Conservation (phyloP, 2,888 invertebrate species). For the Drosophila colorata region DNA sequence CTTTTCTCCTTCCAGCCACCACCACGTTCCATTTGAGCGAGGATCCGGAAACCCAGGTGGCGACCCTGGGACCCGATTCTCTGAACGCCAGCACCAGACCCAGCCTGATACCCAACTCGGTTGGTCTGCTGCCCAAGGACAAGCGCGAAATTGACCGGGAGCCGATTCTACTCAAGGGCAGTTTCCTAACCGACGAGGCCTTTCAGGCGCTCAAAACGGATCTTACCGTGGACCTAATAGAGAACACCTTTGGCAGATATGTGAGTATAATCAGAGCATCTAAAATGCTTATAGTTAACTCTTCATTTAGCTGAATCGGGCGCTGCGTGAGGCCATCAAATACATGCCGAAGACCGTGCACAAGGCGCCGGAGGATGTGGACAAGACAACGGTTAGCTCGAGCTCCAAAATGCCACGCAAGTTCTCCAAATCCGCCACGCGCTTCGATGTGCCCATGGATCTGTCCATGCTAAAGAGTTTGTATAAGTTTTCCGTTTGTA, state of each 20-base stretch:
- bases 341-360: slow-evolving; percentile 70
- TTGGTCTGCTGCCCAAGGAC: slow-evolving; percentile 74
- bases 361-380: slow-evolving; percentile 57
- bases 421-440: slow-evolving; percentile 90
- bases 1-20: slow-evolving; percentile 65
- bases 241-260: slow-evolving; percentile 84
- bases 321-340: slow-evolving; percentile 83
- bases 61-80: slow-evolving; percentile 88
- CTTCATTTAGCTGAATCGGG: slow-evolving; percentile 79
- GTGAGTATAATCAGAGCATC: slow-evolving; percentile 56
- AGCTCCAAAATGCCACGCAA: slow-evolving; percentile 88
- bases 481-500: slow-evolving; percentile 28
- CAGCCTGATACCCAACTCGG: slow-evolving; percentile 86
- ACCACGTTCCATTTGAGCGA: slow-evolving; percentile 84
- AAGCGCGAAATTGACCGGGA: slow-evolving; percentile 79
- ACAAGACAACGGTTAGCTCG: slow-evolving; percentile 61
- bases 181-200: slow-evolving; percentile 84
- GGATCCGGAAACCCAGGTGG: slow-evolving; percentile 91
- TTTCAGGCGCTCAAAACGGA: slow-evolving; percentile 84
- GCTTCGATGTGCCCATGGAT: slow-evolving; percentile 91
- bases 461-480: slow-evolving; percentile 85
- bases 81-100: slow-evolving; percentile 89
- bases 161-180: slow-evolving; percentile 84
- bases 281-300: not conserved
- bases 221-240: slow-evolving; percentile 83